A percentile compares a stretch with the other conserved stretches of the same genome.
Conservation (phyloP, 2,888 invertebrate genomes). For the Seira sanloemensis region DNA sequence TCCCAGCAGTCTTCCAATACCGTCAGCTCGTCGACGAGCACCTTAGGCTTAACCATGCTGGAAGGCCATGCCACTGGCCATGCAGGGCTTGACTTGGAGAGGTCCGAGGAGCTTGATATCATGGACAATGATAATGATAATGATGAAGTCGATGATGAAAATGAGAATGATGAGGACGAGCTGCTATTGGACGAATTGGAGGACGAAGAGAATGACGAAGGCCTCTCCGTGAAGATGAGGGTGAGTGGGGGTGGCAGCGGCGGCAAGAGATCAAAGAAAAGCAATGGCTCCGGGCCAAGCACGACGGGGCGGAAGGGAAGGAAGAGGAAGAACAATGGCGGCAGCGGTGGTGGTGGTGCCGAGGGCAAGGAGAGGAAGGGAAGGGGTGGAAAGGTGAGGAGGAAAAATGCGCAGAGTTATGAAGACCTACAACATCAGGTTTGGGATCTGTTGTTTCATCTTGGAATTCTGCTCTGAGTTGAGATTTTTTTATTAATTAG, state of each 20-base stretch:
- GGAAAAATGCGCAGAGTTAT: constrained; percentile 82
- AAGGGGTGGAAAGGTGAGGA: constrained; percentile 75
- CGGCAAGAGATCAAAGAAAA: background rate
- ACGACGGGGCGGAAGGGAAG: constrained; percentile 54
- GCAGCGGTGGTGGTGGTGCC: background rate
- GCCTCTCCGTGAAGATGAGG: constrained; percentile 2
- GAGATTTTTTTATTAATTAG: constrained; percentile 9
- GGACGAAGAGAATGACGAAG: constrained; percentile 19
- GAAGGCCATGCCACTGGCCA: constrained; percentile 22
- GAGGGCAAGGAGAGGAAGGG: constrained; percentile 37
- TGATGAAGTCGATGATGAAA: constrained; percentile 16
- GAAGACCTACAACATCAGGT: constrained; percentile 79
- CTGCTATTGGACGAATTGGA: constrained; percentile 22
- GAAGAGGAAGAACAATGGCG: constrained; percentile 56
- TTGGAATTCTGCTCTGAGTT: no score
- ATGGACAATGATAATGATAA: background rate
- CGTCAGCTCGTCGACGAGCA: constrained; percentile 23
- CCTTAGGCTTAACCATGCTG: constrained; percentile 18
- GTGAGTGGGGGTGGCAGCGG: background rate
- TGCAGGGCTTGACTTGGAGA: background rate
- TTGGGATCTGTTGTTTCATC: no score
- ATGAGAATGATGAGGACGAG: constrained; percentile 28
- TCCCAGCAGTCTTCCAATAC: constrained; percentile 45
- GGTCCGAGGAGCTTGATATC: background rate
- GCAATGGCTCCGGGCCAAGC: background rate